Conservation (phyloP, 2,797 vertebrate genomes). For the Emys orbicularis region DNA sequence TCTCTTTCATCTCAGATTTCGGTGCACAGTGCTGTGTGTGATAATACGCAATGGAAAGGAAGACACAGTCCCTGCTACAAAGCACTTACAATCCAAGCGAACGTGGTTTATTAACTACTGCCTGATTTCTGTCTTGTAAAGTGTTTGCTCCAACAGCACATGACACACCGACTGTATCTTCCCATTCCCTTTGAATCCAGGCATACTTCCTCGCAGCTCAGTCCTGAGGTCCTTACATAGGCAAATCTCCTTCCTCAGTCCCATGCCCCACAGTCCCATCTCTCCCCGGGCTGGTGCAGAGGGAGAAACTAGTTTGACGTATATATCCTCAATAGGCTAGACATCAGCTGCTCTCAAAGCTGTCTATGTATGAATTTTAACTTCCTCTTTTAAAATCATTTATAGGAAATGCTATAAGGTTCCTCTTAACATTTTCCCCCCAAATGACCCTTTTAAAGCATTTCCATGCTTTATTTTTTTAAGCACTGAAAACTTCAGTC, state of each 20-base stretch:
- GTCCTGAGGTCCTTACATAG: rapidly evolving
- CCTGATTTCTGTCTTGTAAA: neutral
- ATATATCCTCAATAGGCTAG: neutral
- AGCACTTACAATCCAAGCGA: rapidly evolving
- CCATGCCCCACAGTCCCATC: rapidly evolving
- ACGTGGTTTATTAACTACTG: rapidly evolving
- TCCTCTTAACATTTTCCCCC: conserved; percentile 48
- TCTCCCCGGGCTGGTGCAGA: neutral
- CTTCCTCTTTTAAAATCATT: conserved; percentile 74
- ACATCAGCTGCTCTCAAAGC: conserved; percentile 52
- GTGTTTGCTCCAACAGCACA: neutral
- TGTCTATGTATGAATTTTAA: conserved; percentile 50
- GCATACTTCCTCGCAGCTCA: neutral
- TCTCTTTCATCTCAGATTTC: conserved; percentile 28
- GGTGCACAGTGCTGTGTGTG: rapidly evolving
- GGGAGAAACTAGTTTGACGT: neutral
- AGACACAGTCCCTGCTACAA: neutral
- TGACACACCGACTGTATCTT: rapidly evolving
- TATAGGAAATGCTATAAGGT: conserved; percentile 73
- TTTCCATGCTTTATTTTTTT: neutral
- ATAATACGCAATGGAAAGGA: neutral
- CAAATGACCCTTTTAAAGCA: conserved; percentile 50
- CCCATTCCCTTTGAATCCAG: rapidly evolving
- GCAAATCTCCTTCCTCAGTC: neutral
- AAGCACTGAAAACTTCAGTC: neutral